These are phyloP conservation scores for Solenodon paradoxus DNA, from an alignment of 2,113 vertebrate genomes.

Conservation along the genomic window DNA sequence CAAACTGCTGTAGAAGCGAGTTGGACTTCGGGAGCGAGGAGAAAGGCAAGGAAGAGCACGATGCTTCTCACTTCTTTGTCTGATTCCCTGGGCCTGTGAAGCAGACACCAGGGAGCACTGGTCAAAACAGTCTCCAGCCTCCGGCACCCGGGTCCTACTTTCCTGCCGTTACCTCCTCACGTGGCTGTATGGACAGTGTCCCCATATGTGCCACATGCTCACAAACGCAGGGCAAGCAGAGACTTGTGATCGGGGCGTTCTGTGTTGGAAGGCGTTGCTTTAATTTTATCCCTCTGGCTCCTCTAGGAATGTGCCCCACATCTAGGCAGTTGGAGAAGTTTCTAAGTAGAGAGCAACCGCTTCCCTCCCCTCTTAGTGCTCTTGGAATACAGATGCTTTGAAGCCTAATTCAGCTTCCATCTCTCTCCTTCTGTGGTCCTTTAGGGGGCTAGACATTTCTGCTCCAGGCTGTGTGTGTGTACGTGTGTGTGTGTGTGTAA, in stretches of 20 bases:
- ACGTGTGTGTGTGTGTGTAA: neutral
- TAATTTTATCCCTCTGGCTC: neutral
- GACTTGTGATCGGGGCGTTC: neutral
- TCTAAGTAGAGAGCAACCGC: neutral
- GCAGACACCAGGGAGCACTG: too few relatives aligned
- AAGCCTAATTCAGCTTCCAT: neutral
- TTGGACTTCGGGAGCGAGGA: neutral
- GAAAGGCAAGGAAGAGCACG: neutral
- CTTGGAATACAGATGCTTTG: neutral
- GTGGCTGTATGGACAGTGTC: fast-evolving
- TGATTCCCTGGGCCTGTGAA: too few relatives aligned
- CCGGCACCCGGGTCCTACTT: too few relatives aligned
- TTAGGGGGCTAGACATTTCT: neutral
- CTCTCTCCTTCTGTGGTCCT: neutral
- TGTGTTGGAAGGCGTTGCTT: neutral
- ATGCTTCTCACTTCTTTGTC: neutral
- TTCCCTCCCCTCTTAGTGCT: neutral
- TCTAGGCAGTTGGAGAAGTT: neutral
- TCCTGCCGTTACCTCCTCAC: neutral
- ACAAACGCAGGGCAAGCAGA: fast-evolving
- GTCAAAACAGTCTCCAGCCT: too few relatives aligned
- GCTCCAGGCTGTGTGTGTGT: neutral
- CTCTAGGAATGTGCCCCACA: neutral
- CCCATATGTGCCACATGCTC: fast-evolving
- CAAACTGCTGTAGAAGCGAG: neutral